Evolutionary conservation across 2,888 invertebrate genomes (phyloP).

Genomic region (Cephus sareptanus): DNA sequence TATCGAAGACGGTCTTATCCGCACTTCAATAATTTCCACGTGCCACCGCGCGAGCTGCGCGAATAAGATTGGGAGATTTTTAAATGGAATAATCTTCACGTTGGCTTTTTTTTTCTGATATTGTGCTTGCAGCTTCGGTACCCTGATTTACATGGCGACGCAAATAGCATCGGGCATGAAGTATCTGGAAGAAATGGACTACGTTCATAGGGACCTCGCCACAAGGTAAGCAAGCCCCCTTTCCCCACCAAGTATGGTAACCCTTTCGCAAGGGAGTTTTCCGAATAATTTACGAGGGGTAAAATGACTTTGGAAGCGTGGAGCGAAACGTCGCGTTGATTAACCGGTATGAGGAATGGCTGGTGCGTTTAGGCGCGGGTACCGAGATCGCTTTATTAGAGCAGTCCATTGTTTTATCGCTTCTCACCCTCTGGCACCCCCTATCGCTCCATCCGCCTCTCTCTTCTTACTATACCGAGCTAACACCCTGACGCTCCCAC

Average conservation of each 20-base stretch:
- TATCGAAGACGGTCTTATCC: no score
- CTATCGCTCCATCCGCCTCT: background rate
- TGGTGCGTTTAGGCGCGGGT: slow-evolving; percentile 12
- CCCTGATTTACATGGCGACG: slow-evolving; percentile 86
- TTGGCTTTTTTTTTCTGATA: no score
- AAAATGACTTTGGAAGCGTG: slow-evolving; percentile 10
- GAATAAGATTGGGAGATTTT: no score
- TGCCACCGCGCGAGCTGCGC: no score
- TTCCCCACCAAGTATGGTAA: background rate
- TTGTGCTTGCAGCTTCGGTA: slow-evolving; percentile 76
- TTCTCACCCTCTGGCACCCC: slow-evolving; percentile 16
- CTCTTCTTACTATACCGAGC: no score
- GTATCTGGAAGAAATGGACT: slow-evolving; percentile 86
- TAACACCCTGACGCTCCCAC: no score
- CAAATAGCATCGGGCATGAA: slow-evolving; percentile 93
- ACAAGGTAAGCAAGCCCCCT: slow-evolving; percentile 71
- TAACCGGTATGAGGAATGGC: slow-evolving; percentile 15
- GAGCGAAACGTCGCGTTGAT: slow-evolving; percentile 12
- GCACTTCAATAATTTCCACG: no score
- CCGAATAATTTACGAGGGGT: slow-evolving; percentile 17
- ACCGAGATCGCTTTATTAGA: slow-evolving; percentile 39
- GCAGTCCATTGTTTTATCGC: slow-evolving; percentile 44
- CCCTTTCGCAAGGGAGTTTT: background rate
- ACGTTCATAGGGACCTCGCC: slow-evolving; percentile 88
- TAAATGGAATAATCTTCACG: no score